Evolutionary conservation across 2,888 invertebrate genomes (phyloP), one percentile per base, ranked within the genome.

Genomic region (Cephus runcator): DNA sequence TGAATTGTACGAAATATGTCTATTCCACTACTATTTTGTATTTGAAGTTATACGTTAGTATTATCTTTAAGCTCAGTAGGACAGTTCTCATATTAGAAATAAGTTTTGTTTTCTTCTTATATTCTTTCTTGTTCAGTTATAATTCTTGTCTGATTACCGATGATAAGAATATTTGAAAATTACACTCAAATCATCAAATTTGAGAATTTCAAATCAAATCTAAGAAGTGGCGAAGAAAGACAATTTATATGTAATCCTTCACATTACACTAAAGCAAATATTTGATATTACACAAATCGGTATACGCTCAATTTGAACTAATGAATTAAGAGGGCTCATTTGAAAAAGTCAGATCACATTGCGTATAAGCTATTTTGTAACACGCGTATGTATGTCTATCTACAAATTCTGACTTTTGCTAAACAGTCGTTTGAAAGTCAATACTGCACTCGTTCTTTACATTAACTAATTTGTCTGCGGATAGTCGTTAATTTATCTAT

Each of bases 101-200:
- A 68, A 78, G 15, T 15, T 40, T 40, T 40, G 15, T 6, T 40
- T 75, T 68, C 68, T n/a, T 71, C 34, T 73, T 69, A n/a, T n/a
- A 68, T 69, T 73, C 33, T 69, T 34, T 76, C 40, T 76, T 74
- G 71, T 76, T 76, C 76, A 79, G 74, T 79, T 79, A 78, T 71
- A 34, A 40, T 33, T 68, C 68, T 76, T 75, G 78, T 75, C 76
- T 30, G 75, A 12, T 71, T 69, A 34, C 36, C 40, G 15, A 40
- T 6, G 40, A 40, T 40, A 40, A 1, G 6, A 40, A 40, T 40
- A 15, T 15, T 15, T 6, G 0, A 30, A 30, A 69, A 30, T 15
- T 69, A 33, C 9, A 30, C 15, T 69, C 30, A 15, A 69, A 69
- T 30, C 1, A n/a, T 69, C 1, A 6, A 69, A 69, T 30, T 69